Base-by-base conservation (phyloP, 2,113 vertebrate species). In the Sciurus niger region DNA sequence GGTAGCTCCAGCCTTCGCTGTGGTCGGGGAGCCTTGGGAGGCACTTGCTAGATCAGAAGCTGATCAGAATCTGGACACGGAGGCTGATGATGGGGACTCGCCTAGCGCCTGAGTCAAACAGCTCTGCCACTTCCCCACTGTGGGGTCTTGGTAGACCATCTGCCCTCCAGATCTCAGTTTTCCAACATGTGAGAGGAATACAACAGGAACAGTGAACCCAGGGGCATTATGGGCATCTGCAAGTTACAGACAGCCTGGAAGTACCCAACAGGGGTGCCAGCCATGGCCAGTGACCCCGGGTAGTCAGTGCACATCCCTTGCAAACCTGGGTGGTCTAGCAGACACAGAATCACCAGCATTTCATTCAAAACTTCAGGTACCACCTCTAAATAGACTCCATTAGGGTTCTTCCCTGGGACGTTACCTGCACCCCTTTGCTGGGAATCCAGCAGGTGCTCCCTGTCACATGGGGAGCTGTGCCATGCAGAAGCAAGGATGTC, bases 271-370 rank as follows among this genome's bases (percentile, higher is more conserved):
- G 9, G 60, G 12, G 9, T 3, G 8, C 0, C 1, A n/a, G 30
- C 32, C 32, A 2, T 16, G 5, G 16, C 34, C 32, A 68, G 16
- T 18, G 67, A 68, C 22, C 14, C 67, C 25, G 8, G 67, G 67
- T 34, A 6, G 3, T 20, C 4, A 0, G 16, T 0, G 0, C 7
- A 0, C 0, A 8, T 40, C 18, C 9, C n/a, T 10, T 14, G 0
- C 16, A 70, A 90, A 34, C 74, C 74, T 0, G 16, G 6, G 32
- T 37, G 65, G 40, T 0, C 37, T 4, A 6, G 4, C 0, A 24
- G 68, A 83, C 86, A 16, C 14, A 2, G 72, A 60, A 18, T n/a
- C 25, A 1, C 53, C 0, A 0, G 3, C 46, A 6, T 3, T 70
- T 82, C 84, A 84, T 37, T 95, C 70, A 89, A 51, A 83, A 74